phyloP scores from a whole-genome alignment of 1,140 invertebrate species.

The Drosophila sproati region DNA sequence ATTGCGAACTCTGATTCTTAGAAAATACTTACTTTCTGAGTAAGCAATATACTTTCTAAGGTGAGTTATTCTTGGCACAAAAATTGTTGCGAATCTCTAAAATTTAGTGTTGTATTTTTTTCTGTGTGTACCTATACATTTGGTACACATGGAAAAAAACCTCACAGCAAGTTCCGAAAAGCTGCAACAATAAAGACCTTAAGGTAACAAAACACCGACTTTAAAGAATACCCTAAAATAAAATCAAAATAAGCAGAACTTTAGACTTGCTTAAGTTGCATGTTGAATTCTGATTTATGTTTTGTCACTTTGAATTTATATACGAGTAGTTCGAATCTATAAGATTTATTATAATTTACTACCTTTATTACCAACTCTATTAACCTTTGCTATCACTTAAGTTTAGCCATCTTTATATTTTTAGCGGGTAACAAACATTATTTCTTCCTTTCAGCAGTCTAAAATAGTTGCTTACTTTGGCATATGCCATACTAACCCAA shows the following conservation, averaged over 20 bases:
- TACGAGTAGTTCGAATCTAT: no score
- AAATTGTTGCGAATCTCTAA: no score
- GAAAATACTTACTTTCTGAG: no score
- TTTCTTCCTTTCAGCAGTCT: conserved; percentile 39
- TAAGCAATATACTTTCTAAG: no score
- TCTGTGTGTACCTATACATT: no score
- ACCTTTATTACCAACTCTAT: not conserved
- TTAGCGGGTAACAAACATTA: conserved; percentile 39
- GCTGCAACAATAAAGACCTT: conserved; percentile 15
- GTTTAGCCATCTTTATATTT: conserved; percentile 36
- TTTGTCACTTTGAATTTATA: no score
- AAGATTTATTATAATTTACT: no score
- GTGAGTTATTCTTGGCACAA: no score
- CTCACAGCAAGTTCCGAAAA: conserved; percentile 53
- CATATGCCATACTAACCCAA: conserved; percentile 55
- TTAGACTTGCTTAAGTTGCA: not conserved
- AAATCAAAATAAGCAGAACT: not conserved
- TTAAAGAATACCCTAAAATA: not conserved
- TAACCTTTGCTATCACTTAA: conserved; percentile 25
- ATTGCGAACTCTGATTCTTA: no score
- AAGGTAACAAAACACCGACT: conserved; percentile 9
- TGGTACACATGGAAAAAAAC: no score
- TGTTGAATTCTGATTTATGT: no score
- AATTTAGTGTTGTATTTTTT: no score
- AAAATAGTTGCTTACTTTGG: not conserved